These are phyloP conservation scores for Orthosia gracilis DNA, from an alignment of 2,888 invertebrate genomes.

Conservation along the genomic window DNA sequence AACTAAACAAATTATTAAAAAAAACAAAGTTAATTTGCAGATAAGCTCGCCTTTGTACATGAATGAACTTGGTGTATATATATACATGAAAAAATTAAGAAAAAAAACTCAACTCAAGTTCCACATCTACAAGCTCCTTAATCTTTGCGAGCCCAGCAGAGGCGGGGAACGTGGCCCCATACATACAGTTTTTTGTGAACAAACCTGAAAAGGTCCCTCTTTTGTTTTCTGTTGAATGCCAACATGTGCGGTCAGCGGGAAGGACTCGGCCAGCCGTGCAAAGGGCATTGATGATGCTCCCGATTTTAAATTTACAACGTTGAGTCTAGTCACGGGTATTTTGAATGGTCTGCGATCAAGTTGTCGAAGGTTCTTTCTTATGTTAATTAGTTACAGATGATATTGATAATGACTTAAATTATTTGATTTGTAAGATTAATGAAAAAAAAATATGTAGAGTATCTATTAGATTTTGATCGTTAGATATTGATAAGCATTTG, in stretches of 20 bases:
- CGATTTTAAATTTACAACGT: constrained; percentile 27
- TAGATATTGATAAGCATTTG: too few relatives aligned
- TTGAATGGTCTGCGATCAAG: background rate
- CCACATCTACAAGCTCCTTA: constrained; percentile 59
- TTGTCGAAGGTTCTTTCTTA: background rate
- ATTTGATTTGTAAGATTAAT: too few relatives aligned
- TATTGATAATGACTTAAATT: background rate
- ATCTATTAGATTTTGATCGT: too few relatives aligned
- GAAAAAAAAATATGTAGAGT: too few relatives aligned
- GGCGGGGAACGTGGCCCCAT: constrained; percentile 78
- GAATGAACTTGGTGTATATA: too few relatives aligned
- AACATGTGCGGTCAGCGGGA: constrained; percentile 76
- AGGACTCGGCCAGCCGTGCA: constrained; percentile 69
- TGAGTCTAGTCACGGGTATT: background rate
- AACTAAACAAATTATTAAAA: too few relatives aligned
- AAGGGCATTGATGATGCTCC: constrained; percentile 49
- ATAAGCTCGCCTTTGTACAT: too few relatives aligned
- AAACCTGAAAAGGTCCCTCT: constrained; percentile 85
- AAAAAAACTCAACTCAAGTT: too few relatives aligned
- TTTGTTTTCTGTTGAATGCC: constrained; percentile 83
- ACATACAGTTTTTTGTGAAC: constrained; percentile 85
- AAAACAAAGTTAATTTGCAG: too few relatives aligned
- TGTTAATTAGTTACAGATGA: background rate
- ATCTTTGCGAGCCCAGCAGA: constrained; percentile 73
- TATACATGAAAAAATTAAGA: too few relatives aligned